Percentiles rank a stretch among this genome's conserved stretches.
Conservation (phyloP, 2,888 invertebrate species). For the Microctonus brassicae region DNA sequence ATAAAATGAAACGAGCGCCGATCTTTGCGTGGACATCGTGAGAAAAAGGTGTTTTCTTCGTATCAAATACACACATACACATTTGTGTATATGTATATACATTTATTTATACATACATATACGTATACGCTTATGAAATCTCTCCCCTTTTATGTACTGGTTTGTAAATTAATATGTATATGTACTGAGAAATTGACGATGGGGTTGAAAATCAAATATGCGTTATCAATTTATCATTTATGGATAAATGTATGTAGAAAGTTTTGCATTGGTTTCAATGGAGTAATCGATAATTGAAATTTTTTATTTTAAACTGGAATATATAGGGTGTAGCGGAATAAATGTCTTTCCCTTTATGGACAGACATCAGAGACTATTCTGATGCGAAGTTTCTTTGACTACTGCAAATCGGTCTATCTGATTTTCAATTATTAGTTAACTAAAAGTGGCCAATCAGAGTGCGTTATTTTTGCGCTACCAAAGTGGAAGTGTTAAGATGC, state of each 20-base stretch:
- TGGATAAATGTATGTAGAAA: not conserved
- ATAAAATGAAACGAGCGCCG: constrained; percentile 54
- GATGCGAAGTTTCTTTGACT: no score
- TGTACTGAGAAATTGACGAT: constrained; percentile 45
- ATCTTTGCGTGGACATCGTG: constrained; percentile 38
- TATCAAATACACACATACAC: constrained; percentile 31
- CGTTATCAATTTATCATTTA: not conserved
- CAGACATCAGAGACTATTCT: no score
- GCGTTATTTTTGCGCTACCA: no score
- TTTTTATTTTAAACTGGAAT: not conserved
- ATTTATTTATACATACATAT: no score
- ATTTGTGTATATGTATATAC: not conserved
- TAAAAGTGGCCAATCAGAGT: no score
- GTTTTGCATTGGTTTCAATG: not conserved
- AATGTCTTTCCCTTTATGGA: no score
- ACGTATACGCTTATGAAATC: not conserved
- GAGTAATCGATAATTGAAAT: constrained; percentile 16
- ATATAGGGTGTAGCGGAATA: no score
- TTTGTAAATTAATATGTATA: constrained; percentile 1
- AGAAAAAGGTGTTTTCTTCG: constrained; percentile 29
- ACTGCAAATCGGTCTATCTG: no score
- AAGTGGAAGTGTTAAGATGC: no score
- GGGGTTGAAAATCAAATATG: constrained; percentile 61
- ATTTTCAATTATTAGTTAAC: no score
- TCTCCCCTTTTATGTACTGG: not conserved